Conservation (phyloP, 2,797 vertebrate species). For the Allobates femoralis region DNA sequence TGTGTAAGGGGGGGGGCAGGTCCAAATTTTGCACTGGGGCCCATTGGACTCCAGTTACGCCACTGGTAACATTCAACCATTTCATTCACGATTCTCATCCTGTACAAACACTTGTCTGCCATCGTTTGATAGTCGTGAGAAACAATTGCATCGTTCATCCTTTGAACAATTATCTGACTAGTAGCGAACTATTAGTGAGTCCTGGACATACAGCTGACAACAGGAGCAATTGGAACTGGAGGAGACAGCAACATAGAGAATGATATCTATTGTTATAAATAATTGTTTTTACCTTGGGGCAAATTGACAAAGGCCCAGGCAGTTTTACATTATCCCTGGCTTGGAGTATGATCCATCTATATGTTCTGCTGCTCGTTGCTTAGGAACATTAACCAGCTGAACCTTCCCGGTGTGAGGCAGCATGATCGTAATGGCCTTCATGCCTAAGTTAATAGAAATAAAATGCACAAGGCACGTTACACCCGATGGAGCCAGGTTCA, state of each 20-base stretch:
- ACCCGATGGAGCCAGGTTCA: background rate
- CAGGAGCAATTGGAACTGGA: too few relatives aligned
- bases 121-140: too few relatives aligned
- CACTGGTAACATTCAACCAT: too few relatives aligned
- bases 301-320: background rate
- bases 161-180: too few relatives aligned
- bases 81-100: too few relatives aligned
- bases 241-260: background rate
- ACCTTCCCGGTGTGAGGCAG: constrained; percentile 10
- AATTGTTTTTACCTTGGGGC: background rate
- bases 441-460: constrained; percentile 22
- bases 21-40: too few relatives aligned
- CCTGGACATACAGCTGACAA: too few relatives aligned
- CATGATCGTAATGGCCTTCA: constrained; percentile 14
- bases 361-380: constrained; percentile 5
- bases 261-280: background rate
- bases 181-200: too few relatives aligned
- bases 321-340: background rate
- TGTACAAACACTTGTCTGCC: too few relatives aligned
- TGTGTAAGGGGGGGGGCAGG: too few relatives aligned
- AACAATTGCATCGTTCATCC: too few relatives aligned
- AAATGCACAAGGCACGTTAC: background rate
- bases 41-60: too few relatives aligned
- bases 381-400: constrained; percentile 5
- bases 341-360: background rate